A percentile compares a stretch with the other conserved stretches of the same genome.
phyloP scores from a whole-genome alignment of 2,888 invertebrate genomes.

The Ethmia dodecea region DNA sequence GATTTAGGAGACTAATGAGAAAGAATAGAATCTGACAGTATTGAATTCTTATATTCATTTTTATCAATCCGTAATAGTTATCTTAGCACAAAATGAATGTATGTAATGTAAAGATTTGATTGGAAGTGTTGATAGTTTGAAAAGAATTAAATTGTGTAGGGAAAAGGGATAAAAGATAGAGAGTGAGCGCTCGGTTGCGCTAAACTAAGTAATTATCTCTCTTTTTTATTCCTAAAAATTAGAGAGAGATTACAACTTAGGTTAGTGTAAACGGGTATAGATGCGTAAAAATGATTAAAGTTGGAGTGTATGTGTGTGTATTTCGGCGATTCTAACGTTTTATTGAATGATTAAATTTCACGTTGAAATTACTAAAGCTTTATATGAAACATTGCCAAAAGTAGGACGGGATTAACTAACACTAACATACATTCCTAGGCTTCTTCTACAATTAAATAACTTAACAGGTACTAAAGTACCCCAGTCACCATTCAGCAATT shows the following conservation, averaged over 20 bases:
- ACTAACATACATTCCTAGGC: constrained; percentile 59
- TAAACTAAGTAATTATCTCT: too few relatives aligned
- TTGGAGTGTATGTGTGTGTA: constrained; percentile 26
- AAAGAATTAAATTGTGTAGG: too few relatives aligned
- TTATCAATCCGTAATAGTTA: too few relatives aligned
- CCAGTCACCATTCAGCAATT: constrained; percentile 13
- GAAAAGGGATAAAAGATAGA: too few relatives aligned
- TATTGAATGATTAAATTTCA: neutral
- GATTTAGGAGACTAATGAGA: too few relatives aligned
- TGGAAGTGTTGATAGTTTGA: too few relatives aligned
- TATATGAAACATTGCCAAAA: constrained; percentile 53
- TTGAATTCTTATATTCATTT: too few relatives aligned
- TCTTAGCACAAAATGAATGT: too few relatives aligned
- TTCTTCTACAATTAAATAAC: constrained; percentile 28
- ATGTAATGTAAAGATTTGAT: too few relatives aligned
- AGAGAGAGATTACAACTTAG: constrained; percentile 51
- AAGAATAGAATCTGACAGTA: too few relatives aligned
- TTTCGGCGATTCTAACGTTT: constrained; percentile 7
- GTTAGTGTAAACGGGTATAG: constrained; percentile 33
- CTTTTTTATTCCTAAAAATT: too few relatives aligned
- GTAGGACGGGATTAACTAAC: constrained; percentile 34
- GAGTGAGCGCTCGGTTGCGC: too few relatives aligned
- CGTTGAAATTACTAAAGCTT: constrained; percentile 22
- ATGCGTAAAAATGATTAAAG: constrained; percentile 30
- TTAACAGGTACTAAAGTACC: constrained; percentile 34